A percentile compares a stretch with the other conserved stretches of the same genome.
phyloP scores from a whole-genome alignment of 2,113 vertebrate genomes.

The Regulus satrapa region DNA sequence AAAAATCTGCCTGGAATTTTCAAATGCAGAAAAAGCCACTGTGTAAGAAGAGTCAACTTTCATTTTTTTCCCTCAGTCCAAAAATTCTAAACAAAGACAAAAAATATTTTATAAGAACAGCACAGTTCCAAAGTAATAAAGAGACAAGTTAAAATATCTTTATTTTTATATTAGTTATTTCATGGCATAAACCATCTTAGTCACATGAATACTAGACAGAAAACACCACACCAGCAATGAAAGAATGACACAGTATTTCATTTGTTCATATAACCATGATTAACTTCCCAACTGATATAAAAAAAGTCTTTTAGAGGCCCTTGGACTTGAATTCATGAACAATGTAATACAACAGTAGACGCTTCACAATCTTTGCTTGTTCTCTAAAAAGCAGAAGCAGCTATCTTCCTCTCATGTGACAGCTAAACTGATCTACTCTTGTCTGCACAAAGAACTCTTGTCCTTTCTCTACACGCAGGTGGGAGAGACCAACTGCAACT shows the following conservation, averaged over 20 bases:
- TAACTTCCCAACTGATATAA: conserved; percentile 23
- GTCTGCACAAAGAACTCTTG: conserved; percentile 71
- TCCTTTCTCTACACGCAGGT: conserved; percentile 60
- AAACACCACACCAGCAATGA: neutral
- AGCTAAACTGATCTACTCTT: conserved; percentile 58
- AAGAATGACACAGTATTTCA: conserved; percentile 26
- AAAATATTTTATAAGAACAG: neutral
- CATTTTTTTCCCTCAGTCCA: neutral
- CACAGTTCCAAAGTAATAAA: neutral
- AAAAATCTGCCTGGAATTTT: neutral
- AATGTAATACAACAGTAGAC: conserved; percentile 21
- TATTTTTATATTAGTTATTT: neutral
- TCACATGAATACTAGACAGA: neutral
- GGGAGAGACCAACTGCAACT: conserved; percentile 38
- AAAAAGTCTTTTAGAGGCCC: conserved; percentile 19
- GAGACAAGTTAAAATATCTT: neutral
- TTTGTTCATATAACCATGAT: conserved; percentile 22
- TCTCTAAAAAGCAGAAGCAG: conserved; percentile 59
- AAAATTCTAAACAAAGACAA: neutral
- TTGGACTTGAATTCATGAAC: conserved; percentile 32
- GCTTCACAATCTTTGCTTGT: conserved; percentile 51
- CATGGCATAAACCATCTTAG: neutral
- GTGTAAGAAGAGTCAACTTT: neutral
- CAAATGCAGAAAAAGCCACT: neutral
- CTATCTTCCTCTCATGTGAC: conserved; percentile 71